Conservation (phyloP, 37 sponge, comb jelly and placozoan genomes). For the Geodia barretti region DNA sequence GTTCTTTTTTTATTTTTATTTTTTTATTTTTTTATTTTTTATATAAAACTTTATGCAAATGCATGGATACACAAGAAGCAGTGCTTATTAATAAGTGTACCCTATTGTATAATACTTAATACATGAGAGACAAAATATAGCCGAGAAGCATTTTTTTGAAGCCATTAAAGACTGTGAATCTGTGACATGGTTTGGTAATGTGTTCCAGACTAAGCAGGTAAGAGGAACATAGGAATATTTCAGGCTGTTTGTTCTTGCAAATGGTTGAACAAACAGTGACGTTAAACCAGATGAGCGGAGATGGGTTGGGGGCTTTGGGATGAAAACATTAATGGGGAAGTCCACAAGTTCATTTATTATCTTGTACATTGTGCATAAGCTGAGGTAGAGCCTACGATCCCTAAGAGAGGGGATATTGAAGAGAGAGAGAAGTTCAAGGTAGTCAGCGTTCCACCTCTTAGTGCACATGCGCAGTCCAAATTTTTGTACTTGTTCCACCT, state of each 20-base stretch:
- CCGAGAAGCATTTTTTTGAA: no score
- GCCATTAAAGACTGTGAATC: no score
- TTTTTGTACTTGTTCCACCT: constrained; percentile 15
- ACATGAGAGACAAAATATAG: no score
- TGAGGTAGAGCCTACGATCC: not conserved
- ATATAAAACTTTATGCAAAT: no score
- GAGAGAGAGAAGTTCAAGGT: not conserved
- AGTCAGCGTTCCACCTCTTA: not conserved
- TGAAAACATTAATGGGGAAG: not conserved
- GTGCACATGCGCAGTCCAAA: not conserved
- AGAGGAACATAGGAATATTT: not conserved
- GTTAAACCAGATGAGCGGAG: not conserved
- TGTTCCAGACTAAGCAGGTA: not conserved
- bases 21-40: no score
- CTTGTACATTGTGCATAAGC: not conserved
- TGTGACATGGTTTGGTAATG: not conserved
- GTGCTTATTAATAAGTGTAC: no score
- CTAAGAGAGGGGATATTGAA: not conserved
- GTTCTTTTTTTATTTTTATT: no score
- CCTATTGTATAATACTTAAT: no score
- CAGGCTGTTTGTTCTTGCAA: not conserved
- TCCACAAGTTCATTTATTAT: not conserved
- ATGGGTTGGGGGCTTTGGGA: not conserved
- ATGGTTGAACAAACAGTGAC: not conserved
- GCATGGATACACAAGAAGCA: no score